A percentile compares a stretch with the other conserved stretches of the same genome.
Evolutionary conservation across 2,797 vertebrate genomes (phyloP).

Genomic region (Rhinophrynus dorsalis): DNA sequence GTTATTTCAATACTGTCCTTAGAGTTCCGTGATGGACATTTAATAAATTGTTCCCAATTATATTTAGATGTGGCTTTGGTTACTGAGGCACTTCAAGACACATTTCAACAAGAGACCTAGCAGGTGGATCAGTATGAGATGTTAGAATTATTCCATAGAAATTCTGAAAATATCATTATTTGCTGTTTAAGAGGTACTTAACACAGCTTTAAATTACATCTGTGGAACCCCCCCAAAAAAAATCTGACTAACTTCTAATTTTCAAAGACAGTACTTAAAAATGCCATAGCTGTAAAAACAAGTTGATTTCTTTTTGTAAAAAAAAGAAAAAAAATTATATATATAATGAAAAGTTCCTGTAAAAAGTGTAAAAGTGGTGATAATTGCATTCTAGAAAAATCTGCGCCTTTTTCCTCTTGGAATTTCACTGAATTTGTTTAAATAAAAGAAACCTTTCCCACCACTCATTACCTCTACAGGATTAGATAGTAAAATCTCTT

Average conservation of each 20-base stretch:
- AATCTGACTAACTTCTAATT: no score
- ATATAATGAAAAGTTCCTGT: no score
- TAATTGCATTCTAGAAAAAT: background rate
- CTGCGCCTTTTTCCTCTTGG: background rate
- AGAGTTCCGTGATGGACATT: background rate
- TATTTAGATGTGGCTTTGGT: background rate
- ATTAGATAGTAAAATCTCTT: background rate
- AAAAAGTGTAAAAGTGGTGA: slow-evolving; percentile 10
- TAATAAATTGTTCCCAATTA: background rate
- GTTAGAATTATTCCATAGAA: slow-evolving; percentile 15
- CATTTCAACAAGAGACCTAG: slow-evolving; percentile 7
- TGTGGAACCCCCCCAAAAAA: no score
- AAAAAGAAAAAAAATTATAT: no score
- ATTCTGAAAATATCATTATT: slow-evolving; percentile 32
- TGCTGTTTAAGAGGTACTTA: slow-evolving; percentile 9
- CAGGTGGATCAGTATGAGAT: slow-evolving; percentile 20
- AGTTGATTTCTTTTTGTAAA: no score
- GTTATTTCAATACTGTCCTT: slow-evolving; percentile 1
- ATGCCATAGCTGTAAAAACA: no score
- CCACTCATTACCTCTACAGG: background rate
- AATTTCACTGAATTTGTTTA: slow-evolving; percentile 19
- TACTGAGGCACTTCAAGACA: slow-evolving; percentile 14
- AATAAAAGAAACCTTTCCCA: background rate
- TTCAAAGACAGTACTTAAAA: no score
- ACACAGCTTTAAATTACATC: background rate